Percentiles rank a stretch among this genome's conserved stretches.
Conservation (phyloP, 1,140 invertebrate genomes). For the Bactericera cockerelli region DNA sequence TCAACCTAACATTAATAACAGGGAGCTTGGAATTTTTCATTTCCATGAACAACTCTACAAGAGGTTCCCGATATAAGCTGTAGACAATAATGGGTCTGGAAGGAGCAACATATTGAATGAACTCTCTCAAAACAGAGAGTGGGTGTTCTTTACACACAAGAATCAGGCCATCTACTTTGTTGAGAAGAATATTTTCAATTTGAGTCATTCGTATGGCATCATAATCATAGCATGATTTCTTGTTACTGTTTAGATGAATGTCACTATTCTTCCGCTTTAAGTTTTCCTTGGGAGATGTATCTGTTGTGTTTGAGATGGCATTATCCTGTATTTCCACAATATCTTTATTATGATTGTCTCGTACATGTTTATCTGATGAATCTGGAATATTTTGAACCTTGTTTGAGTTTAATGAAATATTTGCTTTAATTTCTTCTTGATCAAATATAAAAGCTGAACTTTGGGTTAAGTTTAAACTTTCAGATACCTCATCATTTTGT, state of each 20-base stretch:
- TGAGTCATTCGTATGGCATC: conserved; percentile 20
- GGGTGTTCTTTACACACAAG: conserved; percentile 75
- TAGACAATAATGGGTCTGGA: conserved; percentile 75
- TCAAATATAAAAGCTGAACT: too few relatives aligned
- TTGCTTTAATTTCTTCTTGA: too few relatives aligned
- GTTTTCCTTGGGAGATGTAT: not conserved
- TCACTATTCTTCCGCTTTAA: conserved; percentile 1
- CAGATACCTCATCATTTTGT: too few relatives aligned
- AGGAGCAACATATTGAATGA: conserved; percentile 57
- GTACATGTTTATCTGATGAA: too few relatives aligned
- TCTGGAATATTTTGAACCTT: too few relatives aligned
- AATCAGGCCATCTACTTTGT: conserved; percentile 59
- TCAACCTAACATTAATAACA: conserved; percentile 55
- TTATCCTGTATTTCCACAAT: too few relatives aligned
- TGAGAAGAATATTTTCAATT: conserved; percentile 19
- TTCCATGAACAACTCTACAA: conserved; percentile 60
- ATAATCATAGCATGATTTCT: conserved; percentile 27
- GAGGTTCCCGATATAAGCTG: conserved; percentile 56
- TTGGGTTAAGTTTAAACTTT: too few relatives aligned
- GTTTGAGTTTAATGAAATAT: too few relatives aligned
- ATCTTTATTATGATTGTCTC: too few relatives aligned
- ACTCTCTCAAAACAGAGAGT: conserved; percentile 48
- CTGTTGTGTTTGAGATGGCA: too few relatives aligned
- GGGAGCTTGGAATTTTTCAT: conserved; percentile 46
- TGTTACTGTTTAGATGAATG: not conserved